Conservation (phyloP, 2,797 vertebrate genomes). For the Gadopsis bispinosus region DNA sequence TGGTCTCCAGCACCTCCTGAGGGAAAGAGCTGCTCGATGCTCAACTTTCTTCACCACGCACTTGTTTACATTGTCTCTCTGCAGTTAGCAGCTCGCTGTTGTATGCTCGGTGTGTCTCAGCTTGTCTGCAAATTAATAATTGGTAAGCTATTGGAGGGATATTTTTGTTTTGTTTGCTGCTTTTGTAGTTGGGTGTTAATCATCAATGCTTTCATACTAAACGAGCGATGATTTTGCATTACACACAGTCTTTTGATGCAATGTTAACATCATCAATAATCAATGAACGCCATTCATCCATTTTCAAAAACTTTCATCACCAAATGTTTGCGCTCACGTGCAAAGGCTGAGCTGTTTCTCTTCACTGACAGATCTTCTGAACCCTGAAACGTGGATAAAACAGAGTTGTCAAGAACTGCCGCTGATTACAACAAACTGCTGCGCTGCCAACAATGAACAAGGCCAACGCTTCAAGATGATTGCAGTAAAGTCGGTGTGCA, state of each 20-base stretch:
- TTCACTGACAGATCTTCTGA: background rate
- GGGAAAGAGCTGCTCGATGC: background rate
- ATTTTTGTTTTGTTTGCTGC: background rate
- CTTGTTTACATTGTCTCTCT: background rate
- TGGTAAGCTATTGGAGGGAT: background rate
- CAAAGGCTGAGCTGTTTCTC: background rate
- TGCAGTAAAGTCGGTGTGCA: background rate
- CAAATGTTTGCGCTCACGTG: background rate
- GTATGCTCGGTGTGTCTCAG: too few relatives aligned
- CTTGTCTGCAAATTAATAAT: background rate
- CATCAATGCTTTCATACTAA: background rate
- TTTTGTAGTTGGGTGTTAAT: background rate
- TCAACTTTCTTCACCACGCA: background rate
- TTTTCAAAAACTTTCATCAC: background rate
- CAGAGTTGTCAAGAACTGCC: background rate
- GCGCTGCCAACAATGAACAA: slow-evolving; percentile 17
- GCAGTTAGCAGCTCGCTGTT: too few relatives aligned
- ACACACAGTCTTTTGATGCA: background rate
- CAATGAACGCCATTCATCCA: background rate
- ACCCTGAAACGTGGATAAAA: background rate
- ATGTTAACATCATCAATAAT: background rate
- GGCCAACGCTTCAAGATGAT: background rate
- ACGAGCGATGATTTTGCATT: background rate
- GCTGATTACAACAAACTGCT: slow-evolving; percentile 29
- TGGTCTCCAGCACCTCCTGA: background rate